Percentiles rank a stretch among this genome's conserved stretches.
Evolutionary conservation across 2,797 vertebrate species (phyloP).

Genomic region (Anguilla megastoma): DNA sequence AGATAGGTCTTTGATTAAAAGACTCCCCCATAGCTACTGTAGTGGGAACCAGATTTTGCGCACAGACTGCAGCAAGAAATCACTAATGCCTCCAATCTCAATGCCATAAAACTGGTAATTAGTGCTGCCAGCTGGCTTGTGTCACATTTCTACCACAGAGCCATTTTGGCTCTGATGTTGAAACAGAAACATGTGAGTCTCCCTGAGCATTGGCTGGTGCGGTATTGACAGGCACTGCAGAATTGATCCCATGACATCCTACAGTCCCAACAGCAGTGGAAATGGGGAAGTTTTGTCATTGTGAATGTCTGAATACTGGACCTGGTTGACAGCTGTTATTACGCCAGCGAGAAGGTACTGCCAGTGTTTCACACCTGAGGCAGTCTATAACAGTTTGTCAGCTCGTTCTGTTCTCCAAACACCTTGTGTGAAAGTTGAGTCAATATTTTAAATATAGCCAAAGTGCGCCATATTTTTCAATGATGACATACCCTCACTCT

Average conservation of each 20-base stretch:
- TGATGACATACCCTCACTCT: not conserved
- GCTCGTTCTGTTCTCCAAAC: not conserved
- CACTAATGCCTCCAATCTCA: not conserved
- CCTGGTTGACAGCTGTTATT: not conserved
- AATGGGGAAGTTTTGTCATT: not conserved
- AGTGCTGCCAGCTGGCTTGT: not conserved
- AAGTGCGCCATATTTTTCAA: not conserved
- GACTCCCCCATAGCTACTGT: not conserved
- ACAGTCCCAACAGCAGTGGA: not conserved
- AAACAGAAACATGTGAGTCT: not conserved
- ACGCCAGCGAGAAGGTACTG: not conserved
- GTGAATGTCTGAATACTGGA: not conserved
- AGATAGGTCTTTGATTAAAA: not conserved
- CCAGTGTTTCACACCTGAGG: not conserved
- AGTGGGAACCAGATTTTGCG: not conserved
- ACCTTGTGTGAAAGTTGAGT: not conserved
- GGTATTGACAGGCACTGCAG: not conserved
- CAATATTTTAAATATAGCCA: not conserved
- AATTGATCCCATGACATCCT: not conserved
- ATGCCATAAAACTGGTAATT: not conserved
- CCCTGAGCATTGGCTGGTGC: not conserved
- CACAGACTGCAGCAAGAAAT: not conserved
- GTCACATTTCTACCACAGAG: not conserved
- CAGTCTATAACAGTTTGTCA: not conserved
- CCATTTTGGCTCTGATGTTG: constrained; percentile 7